Conservation (phyloP, 2,797 vertebrate species). For the Trachops cirrhosus region DNA sequence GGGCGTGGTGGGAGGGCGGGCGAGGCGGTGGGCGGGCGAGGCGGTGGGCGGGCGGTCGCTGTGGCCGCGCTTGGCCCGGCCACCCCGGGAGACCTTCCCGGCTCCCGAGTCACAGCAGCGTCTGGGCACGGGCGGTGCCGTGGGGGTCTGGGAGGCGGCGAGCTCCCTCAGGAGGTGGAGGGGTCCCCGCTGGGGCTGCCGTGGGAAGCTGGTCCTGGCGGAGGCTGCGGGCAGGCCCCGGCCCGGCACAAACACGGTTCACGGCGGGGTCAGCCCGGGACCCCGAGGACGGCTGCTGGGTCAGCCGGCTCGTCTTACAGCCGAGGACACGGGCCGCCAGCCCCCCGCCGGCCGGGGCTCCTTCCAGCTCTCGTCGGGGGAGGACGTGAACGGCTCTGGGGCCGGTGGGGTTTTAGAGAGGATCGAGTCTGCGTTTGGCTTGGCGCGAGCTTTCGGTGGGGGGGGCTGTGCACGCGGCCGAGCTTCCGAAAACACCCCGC, state of each 20-base stretch:
- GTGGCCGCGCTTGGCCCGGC: not conserved
- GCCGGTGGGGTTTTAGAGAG: not conserved
- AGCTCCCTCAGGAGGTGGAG: not conserved
- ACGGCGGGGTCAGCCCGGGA: not conserved
- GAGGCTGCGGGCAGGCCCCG: not conserved
- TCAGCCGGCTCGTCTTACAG: not conserved
- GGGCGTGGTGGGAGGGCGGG: not conserved
- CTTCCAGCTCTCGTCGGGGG: fast-evolving
- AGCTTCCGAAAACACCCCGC: not conserved
- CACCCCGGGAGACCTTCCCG: not conserved
- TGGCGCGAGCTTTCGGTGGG: fast-evolving
- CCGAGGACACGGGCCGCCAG: not conserved
- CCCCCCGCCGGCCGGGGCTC: not conserved
- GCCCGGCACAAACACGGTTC: not conserved
- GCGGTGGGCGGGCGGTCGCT: fast-evolving
- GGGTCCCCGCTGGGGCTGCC: too few species aligned
- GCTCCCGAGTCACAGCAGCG: not conserved
- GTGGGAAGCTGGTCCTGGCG: fast-evolving
- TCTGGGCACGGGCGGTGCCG: not conserved
- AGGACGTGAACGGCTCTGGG: not conserved
- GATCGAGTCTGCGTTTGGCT: fast-evolving
- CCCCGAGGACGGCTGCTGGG: fast-evolving
- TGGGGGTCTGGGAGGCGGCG: not conserved
- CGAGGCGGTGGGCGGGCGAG: not conserved
- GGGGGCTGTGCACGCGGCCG: fast-evolving